Evolutionary conservation across 2,113 vertebrate genomes (phyloP), one percentile per base, ranked within the genome.

Genomic region (Rhombomys opimus): DNA sequence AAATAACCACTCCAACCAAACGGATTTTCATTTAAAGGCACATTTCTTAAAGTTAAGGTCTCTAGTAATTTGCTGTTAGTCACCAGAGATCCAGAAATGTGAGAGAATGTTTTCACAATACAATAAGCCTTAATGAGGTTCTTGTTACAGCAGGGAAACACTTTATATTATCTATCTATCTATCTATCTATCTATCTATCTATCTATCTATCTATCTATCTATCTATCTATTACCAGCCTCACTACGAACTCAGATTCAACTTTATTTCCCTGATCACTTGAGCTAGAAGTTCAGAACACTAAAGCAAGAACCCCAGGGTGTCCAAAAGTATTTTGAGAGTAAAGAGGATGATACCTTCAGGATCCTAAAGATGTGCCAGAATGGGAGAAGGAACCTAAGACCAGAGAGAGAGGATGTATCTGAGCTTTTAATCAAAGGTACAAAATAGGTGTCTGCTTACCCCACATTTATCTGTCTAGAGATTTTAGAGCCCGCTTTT

Each of bases 11-110:
- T 12, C 23, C 22, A 22, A 52, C 52, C n/a, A 22, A 70, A 54
- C 0, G 89, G 90, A 86, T 91, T 82, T 76, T 91, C 63, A 89
- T 22, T 17, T 77, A 87, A 88, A 57, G 46, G 22, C 67, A 35
- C 0, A 30, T 70, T 91, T 82, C 54, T 86, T 85, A 89, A 76
- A 12, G 23, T 63, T 7, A 89, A 95, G 87, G 46, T 27, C 5
- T 95, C 17, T 18, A 27, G 52, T n/a, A 41, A 85, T 27, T 87
- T 76, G 70, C 57, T 54, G 25, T 63, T 82, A 54, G 18, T 70
- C 38, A 91, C 27, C 35, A n/a, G 59, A 73, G 72, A 90, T 87
- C 73, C 46, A 54, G 81, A 95, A 90, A 94, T 20, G 17, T 68
- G 30, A 82, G 89, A 38, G n/a, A 65, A 52, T 32, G 54, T 75